Evolutionary conservation across 2,113 vertebrate species (phyloP).

Genomic region (Lathamus discolor): DNA sequence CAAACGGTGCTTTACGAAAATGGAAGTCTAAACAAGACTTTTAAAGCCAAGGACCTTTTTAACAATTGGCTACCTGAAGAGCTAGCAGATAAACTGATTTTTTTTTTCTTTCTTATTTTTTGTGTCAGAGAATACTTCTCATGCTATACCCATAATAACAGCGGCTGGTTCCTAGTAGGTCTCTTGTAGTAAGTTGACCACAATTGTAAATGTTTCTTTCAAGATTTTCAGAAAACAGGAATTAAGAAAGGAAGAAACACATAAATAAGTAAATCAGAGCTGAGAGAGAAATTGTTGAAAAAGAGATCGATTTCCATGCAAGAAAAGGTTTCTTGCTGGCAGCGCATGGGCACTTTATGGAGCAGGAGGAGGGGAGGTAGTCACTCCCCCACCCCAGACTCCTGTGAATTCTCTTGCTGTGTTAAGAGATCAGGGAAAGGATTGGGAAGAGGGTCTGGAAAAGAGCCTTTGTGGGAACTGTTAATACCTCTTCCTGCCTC

Average conservation of each 20-base stretch:
- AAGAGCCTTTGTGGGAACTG: background rate
- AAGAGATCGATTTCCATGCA: background rate
- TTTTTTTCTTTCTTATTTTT: background rate
- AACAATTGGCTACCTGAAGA: background rate
- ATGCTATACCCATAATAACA: background rate
- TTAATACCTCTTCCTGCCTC: background rate
- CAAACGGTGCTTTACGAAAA: background rate
- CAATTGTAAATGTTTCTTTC: background rate
- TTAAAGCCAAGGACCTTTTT: background rate
- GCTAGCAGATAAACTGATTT: background rate
- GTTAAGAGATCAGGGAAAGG: fast-evolving
- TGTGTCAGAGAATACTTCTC: background rate
- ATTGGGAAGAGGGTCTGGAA: background rate
- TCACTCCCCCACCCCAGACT: background rate
- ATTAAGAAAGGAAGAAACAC: background rate
- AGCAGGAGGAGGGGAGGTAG: background rate
- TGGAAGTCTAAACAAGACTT: background rate
- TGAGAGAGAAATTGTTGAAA: background rate
- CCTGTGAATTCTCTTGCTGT: background rate
- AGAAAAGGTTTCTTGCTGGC: background rate
- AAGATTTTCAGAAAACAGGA: background rate
- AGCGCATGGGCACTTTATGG: fast-evolving
- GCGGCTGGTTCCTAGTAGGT: background rate
- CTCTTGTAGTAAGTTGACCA: background rate
- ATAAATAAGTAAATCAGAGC: background rate